phyloP scores from a whole-genome alignment of 2,888 invertebrate genomes.

The Lissocephala sabroskyi region DNA sequence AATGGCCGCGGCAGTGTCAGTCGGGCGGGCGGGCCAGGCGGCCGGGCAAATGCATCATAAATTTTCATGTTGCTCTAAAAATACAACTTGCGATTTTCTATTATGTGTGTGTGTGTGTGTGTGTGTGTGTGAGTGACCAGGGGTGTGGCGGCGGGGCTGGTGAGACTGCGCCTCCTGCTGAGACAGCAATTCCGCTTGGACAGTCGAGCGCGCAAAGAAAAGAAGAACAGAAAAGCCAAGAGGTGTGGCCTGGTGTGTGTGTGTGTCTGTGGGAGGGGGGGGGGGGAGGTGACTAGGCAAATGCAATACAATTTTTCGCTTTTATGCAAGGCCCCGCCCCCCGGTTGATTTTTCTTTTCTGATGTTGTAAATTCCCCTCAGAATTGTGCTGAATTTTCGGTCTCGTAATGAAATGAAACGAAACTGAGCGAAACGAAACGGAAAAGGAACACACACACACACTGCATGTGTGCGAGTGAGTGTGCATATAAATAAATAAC shows the following conservation, averaged over 20 bases:
- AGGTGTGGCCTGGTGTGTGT: too few species aligned
- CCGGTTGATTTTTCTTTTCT: neutral
- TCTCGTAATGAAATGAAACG: conserved; percentile 45
- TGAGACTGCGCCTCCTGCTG: conserved; percentile 29
- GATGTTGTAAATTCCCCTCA: conserved; percentile 57
- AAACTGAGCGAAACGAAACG: conserved; percentile 44
- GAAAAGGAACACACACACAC: conserved; percentile 41
- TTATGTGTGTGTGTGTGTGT: conserved; percentile 48
- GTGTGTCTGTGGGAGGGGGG: too few species aligned
- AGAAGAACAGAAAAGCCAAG: too few species aligned
- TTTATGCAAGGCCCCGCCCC: neutral
- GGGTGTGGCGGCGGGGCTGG: neutral
- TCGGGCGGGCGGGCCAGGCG: neutral
- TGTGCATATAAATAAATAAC: conserved; percentile 33
- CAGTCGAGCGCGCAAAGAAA: too few species aligned
- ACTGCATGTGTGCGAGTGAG: too few species aligned
- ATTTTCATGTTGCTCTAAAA: conserved; percentile 59
- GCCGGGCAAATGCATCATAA: conserved; percentile 53
- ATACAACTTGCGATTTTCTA: conserved; percentile 59
- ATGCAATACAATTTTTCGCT: conserved; percentile 51
- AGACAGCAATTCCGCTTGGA: conserved; percentile 55
- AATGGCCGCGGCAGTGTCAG: neutral
- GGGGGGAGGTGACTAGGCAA: conserved; percentile 21
- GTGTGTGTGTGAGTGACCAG: conserved; percentile 9
- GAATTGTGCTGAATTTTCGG: conserved; percentile 45